Conservation (phyloP, 2,797 vertebrate genomes). For the Gallinago stenura region DNA sequence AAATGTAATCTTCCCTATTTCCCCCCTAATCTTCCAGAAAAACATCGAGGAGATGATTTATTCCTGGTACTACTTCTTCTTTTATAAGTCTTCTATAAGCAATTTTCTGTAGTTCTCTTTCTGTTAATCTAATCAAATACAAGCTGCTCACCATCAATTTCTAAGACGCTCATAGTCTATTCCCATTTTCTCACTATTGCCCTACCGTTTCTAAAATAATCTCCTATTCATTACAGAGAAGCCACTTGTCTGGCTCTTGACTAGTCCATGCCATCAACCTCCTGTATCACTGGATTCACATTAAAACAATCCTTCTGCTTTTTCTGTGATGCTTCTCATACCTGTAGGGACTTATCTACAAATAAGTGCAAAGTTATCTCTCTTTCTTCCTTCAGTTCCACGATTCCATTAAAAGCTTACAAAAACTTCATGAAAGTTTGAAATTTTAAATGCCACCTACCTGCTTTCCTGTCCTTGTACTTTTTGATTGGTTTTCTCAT, state of each 20-base stretch:
- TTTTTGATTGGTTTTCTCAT: neutral
- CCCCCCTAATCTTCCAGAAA: neutral
- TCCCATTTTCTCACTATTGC: neutral
- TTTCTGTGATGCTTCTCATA: accelerated
- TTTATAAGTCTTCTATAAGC: neutral
- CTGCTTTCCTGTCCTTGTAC: neutral
- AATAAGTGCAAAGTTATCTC: neutral
- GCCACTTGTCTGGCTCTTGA: neutral
- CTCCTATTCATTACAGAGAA: neutral
- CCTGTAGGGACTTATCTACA: neutral
- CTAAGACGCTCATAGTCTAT: neutral
- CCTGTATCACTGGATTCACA: neutral
- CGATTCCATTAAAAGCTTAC: neutral
- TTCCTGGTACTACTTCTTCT: neutral
- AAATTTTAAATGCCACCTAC: neutral
- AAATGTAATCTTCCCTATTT: neutral
- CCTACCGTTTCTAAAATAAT: neutral
- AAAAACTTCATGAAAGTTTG: neutral
- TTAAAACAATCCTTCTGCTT: neutral
- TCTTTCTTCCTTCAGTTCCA: neutral
- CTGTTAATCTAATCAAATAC: neutral
- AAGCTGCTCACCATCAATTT: neutral
- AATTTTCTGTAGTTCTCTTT: neutral
- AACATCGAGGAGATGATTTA: neutral
- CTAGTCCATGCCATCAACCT: neutral